These are phyloP conservation scores for Chlorospingus flavigularis DNA, from an alignment of 2,797 vertebrate genomes.

Conservation along the genomic window DNA sequence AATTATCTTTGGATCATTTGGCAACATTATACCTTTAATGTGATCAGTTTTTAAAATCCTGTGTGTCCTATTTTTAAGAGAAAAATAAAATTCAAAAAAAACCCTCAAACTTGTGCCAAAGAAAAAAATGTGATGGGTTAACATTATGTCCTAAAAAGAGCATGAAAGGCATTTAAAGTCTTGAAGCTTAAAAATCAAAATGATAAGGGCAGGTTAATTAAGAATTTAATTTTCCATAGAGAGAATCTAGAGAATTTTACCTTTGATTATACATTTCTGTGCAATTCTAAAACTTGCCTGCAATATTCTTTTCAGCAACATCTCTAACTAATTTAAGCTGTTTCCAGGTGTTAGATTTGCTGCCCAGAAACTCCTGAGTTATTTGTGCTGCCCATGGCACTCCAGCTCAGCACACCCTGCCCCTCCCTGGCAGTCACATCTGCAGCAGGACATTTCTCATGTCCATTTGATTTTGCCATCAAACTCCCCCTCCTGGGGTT, in stretches of 20 bases:
- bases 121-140: background rate
- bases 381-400: background rate
- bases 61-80: background rate
- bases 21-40: background rate
- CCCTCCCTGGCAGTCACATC: background rate
- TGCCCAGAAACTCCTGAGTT: background rate
- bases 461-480: background rate
- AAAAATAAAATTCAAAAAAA: background rate
- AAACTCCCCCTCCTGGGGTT: background rate
- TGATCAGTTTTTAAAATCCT: background rate
- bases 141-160: background rate
- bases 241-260: background rate
- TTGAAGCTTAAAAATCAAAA: background rate
- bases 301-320: background rate
- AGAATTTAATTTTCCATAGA: background rate
- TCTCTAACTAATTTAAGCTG: background rate
- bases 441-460: background rate
- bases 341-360: background rate
- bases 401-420: accelerated
- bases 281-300: background rate
- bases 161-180: background rate
- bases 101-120: background rate
- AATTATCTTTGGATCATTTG: background rate
- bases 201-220: background rate
- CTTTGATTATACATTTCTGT: background rate